Conservation (phyloP, 2,113 vertebrate genomes). For the Cyprinodon tularosa region DNA sequence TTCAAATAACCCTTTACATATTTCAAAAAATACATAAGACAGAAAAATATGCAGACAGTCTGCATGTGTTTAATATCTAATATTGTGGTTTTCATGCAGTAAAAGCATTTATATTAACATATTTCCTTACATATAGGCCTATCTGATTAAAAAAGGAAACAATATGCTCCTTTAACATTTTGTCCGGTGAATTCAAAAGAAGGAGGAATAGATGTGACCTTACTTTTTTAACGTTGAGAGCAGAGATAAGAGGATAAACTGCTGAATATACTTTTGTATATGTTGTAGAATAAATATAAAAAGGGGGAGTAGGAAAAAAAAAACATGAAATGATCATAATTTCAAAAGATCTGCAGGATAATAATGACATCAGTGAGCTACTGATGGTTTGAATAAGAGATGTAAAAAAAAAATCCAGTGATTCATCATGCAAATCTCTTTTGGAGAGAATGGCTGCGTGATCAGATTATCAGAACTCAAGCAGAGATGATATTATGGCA, state of each 20-base stretch:
- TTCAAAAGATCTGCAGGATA: conserved; percentile 48
- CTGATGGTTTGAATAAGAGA: conserved; percentile 52
- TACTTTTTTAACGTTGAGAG: conserved; percentile 2
- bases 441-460: conserved; percentile 40
- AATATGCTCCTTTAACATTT: conserved; percentile 7
- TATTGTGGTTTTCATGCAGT: conserved; percentile 5
- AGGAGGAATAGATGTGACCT: not conserved
- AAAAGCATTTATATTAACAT: not conserved
- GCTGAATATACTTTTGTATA: not conserved
- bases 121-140: not conserved
- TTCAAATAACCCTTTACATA: conserved; percentile 52
- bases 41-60: conserved; percentile 25
- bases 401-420: conserved; percentile 38
- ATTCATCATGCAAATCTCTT: conserved; percentile 48
- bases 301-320: not conserved
- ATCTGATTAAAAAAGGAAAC: not conserved
- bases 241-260: not conserved
- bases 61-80: conserved; percentile 16
- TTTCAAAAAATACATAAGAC: conserved; percentile 28
- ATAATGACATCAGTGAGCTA: conserved; percentile 60
- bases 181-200: conserved; percentile 9
- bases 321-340: conserved; percentile 28
- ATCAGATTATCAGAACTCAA: conserved; percentile 49
- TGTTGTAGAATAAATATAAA: conserved; percentile 33
- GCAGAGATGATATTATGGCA: conserved; percentile 23